phyloP scores from a whole-genome alignment of 2,888 invertebrate genomes.

The Drosophila nigricruria region DNA sequence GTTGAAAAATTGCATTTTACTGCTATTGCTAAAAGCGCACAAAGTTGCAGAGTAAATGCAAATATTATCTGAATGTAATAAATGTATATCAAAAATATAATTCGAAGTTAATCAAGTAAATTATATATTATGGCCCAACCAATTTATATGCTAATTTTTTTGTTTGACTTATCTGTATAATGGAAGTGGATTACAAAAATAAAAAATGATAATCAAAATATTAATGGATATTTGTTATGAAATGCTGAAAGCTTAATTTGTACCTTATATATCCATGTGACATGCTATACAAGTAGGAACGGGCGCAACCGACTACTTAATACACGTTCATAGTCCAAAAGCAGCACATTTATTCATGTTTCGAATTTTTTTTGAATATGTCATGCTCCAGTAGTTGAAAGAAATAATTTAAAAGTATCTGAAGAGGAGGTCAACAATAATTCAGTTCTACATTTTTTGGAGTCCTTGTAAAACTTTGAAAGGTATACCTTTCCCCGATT shows the following conservation, averaged over 20 bases:
- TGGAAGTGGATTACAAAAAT: conserved; percentile 4
- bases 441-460: no score
- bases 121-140: neutral
- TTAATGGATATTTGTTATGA: conserved; percentile 8
- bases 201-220: neutral
- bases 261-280: neutral
- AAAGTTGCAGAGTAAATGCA: conserved; percentile 7
- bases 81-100: conserved; percentile 1
- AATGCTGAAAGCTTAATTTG: conserved; percentile 3
- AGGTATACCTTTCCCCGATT: no score
- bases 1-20: conserved; percentile 24
- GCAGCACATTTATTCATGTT: neutral
- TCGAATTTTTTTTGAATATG: no score
- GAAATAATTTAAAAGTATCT: no score
- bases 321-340: no score
- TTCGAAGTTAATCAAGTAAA: conserved; percentile 9
- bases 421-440: no score
- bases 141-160: conserved; percentile 4
- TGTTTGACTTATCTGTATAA: neutral
- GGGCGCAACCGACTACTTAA: neutral
- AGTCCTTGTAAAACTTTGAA: no score
- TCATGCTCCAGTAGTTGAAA: no score
- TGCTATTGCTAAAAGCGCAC: conserved; percentile 6
- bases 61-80: neutral
- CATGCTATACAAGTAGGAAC: neutral